A percentile compares a stretch with the other conserved stretches of the same genome.
phyloP scores from a whole-genome alignment of 2,113 vertebrate species.

The Ptyas mucosa region DNA sequence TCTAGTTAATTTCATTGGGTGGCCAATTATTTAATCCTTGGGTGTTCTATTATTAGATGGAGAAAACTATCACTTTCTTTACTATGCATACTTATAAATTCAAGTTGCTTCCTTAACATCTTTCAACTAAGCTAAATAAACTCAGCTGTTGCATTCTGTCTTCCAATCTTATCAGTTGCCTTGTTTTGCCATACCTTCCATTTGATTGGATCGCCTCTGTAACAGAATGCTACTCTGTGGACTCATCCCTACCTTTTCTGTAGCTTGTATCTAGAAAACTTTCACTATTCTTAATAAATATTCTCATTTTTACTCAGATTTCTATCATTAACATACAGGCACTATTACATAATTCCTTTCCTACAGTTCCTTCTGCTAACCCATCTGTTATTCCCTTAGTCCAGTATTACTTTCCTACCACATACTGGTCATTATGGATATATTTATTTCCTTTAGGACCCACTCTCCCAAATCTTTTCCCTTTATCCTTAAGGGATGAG shows the following conservation, averaged over 20 bases:
- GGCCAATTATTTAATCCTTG: too few species aligned
- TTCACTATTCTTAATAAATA: background rate
- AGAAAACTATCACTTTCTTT: background rate
- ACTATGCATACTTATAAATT: background rate
- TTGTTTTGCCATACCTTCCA: background rate
- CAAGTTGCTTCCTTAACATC: background rate
- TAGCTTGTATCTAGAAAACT: background rate
- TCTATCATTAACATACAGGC: background rate
- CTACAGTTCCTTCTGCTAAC: background rate
- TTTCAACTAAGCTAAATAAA: background rate
- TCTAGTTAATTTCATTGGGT: background rate
- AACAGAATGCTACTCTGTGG: background rate
- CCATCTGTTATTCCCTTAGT: background rate
- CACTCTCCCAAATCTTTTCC: background rate
- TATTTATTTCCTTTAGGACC: background rate
- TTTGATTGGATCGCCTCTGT: background rate
- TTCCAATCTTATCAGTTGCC: background rate
- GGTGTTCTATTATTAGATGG: background rate
- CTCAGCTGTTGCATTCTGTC: background rate
- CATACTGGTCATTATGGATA: background rate
- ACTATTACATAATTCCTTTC: background rate
- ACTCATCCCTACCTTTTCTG: background rate
- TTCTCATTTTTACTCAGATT: background rate
- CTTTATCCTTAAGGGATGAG: background rate
- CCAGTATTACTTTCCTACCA: background rate